Evolutionary conservation across 2,888 invertebrate species (phyloP).

Genomic region (Cantharis rustica): DNA sequence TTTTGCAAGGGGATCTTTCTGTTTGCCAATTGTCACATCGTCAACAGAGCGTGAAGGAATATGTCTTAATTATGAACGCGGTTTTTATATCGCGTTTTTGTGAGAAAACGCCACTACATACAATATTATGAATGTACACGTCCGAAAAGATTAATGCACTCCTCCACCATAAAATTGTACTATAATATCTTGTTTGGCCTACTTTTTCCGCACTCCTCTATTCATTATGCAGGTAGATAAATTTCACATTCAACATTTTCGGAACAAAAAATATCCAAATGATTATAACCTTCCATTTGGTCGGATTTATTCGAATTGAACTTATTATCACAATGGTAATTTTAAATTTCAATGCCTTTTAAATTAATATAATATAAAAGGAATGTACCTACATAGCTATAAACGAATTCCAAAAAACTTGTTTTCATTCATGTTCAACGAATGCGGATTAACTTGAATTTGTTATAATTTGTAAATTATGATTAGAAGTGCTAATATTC

Average conservation of each 20-base stretch:
- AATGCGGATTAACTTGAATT: neutral
- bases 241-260: neutral
- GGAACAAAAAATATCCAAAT: neutral
- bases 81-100: conserved; percentile 31
- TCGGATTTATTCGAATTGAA: neutral
- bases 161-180: conserved; percentile 7
- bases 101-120: conserved; percentile 24
- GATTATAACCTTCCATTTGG: neutral
- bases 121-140: conserved; percentile 30
- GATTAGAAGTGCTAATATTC: neutral
- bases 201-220: neutral
- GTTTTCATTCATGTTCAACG: neutral
- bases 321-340: neutral
- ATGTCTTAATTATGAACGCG: conserved; percentile 33
- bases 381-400: neutral
- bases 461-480: conserved; percentile 4
- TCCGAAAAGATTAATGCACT: conserved; percentile 23
- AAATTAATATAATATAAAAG: conserved; percentile 4
- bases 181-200: conserved; percentile 10
- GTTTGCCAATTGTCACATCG: conserved; percentile 30
- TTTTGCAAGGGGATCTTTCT: conserved; percentile 22
- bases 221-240: neutral
- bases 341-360: neutral
- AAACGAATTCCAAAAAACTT: conserved; percentile 1
- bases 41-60: conserved; percentile 30